Conservation (phyloP, 2,113 vertebrate species). For the Tricholaema leucomelas region DNA sequence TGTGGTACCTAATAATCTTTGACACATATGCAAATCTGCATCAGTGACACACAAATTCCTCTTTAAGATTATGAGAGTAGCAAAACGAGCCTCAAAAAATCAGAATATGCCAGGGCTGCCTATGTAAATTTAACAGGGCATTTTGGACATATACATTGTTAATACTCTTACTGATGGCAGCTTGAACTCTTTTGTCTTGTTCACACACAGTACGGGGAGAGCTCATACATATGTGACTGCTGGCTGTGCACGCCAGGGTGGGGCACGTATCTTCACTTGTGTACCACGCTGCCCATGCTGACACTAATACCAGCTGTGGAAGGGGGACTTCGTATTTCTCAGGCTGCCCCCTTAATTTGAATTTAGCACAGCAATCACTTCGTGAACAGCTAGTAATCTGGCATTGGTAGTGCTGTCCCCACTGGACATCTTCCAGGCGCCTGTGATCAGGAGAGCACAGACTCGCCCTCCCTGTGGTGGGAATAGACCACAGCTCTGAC, state of each 20-base stretch:
- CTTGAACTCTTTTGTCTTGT: not conserved
- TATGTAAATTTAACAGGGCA: not conserved
- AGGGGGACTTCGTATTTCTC: not conserved
- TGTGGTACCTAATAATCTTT: not conserved
- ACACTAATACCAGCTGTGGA: not conserved
- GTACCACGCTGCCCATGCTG: not conserved
- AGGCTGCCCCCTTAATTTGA: not conserved
- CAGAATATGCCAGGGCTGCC: not conserved
- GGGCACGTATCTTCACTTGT: rapidly evolving
- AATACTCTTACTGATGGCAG: not conserved
- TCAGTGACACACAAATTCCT: not conserved
- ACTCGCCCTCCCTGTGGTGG: not conserved
- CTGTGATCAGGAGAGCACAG: conserved; percentile 20
- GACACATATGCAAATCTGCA: not conserved
- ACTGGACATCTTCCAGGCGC: conserved; percentile 6
- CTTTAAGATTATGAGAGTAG: not conserved
- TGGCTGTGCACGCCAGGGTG: not conserved
- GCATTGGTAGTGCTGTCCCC: not conserved
- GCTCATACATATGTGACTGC: not conserved
- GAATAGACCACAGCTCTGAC: conserved; percentile 29
- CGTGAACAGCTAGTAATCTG: not conserved
- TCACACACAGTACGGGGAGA: not conserved
- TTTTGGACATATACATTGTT: not conserved
- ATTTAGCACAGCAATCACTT: not conserved
- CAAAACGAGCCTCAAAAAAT: not conserved